A percentile compares a stretch with the other conserved stretches of the same genome.
Evolutionary conservation across 2,888 invertebrate species (phyloP).

Genomic region (Erpobdella octoculata): DNA sequence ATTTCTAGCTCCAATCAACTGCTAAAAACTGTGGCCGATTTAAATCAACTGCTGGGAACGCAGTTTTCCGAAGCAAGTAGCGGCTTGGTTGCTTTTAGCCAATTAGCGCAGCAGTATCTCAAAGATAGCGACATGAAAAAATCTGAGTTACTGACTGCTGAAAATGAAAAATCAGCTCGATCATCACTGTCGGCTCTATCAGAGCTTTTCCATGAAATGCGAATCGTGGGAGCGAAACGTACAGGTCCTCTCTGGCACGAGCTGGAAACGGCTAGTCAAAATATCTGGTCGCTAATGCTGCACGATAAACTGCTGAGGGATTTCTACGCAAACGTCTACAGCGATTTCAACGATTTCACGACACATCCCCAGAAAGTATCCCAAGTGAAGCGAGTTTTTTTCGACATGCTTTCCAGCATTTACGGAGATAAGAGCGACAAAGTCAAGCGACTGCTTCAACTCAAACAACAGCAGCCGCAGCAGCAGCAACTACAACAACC

Average conservation of each 20-base stretch:
- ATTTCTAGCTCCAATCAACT: not conserved
- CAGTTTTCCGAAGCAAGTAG: not conserved
- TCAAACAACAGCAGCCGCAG: not conserved
- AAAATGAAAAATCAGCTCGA: constrained; percentile 4
- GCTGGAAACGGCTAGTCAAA: not conserved
- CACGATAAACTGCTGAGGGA: constrained; percentile 23
- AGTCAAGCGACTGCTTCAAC: not conserved
- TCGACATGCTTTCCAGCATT: constrained; percentile 2
- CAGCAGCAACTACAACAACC: not conserved
- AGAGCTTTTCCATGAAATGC: constrained; percentile 10
- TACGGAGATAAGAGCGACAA: not conserved
- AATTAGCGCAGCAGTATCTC: constrained; percentile 25
- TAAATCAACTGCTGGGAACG: not conserved
- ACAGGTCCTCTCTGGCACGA: not conserved
- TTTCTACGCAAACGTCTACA: constrained; percentile 32
- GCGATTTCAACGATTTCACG: constrained; percentile 31
- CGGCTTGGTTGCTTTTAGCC: constrained; percentile 18
- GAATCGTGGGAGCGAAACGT: not conserved
- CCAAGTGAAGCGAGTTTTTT: constrained; percentile 16
- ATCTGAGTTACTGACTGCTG: constrained; percentile 21
- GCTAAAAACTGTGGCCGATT: not conserved
- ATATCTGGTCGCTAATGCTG: constrained; percentile 29
- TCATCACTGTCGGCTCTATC: constrained; percentile 5
- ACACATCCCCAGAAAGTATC: constrained; percentile 16
- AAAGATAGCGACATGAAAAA: not conserved